Conservation (phyloP, 2,888 invertebrate genomes). For the Boloria euphrosyne region DNA sequence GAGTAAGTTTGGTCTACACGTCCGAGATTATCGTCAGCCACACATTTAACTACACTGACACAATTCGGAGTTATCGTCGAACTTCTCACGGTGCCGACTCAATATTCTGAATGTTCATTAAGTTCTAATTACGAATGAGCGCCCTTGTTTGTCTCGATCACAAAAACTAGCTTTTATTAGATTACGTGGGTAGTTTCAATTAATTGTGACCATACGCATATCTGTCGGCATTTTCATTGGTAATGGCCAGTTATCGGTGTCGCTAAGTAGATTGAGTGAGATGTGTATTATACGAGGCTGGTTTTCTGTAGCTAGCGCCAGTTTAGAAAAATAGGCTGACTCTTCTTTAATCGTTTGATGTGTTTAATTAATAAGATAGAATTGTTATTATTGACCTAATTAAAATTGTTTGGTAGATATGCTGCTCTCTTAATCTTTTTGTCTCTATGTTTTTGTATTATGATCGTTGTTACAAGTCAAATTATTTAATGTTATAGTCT, state of each 20-base stretch:
- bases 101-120: conserved; percentile 80
- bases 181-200: conserved; percentile 81
- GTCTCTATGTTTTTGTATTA: not conserved
- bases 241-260: conserved; percentile 77
- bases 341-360: conserved; percentile 44
- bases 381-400: conserved; percentile 40
- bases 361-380: conserved; percentile 43
- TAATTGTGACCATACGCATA: conserved; percentile 74
- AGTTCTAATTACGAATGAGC: conserved; percentile 80
- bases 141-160: conserved; percentile 81
- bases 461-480: not conserved
- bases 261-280: conserved; percentile 75
- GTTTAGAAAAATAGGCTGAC: conserved; percentile 49
- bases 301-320: conserved; percentile 60
- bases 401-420: conserved; percentile 22
- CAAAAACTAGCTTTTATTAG: conserved; percentile 81
- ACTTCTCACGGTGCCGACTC: conserved; percentile 81
- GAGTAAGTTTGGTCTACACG: conserved; percentile 65
- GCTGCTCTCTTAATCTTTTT: not conserved
- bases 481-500: not conserved
- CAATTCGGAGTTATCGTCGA: conserved; percentile 79
- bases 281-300: conserved; percentile 62
- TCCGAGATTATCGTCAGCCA: conserved; percentile 77
- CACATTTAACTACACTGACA: conserved; percentile 82
- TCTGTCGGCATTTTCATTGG: conserved; percentile 76